Conservation (phyloP, 2,113 vertebrate genomes). For the Bungarus multicinctus region DNA sequence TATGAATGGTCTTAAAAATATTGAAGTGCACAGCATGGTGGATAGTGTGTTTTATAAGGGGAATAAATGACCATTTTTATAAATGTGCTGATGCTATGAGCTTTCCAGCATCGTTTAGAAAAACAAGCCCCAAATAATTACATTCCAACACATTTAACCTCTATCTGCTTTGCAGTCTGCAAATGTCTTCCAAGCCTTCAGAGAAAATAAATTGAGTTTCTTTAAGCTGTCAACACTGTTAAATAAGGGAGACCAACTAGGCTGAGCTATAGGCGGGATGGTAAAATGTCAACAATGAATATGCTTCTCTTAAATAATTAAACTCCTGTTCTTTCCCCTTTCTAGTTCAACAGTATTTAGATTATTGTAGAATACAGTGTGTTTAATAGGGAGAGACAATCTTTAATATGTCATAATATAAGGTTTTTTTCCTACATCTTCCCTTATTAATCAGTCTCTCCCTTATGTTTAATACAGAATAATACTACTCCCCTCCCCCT, state of each 20-base stretch:
- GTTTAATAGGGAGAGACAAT: background rate
- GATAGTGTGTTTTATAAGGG: background rate
- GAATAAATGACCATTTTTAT: slow-evolving; percentile 5
- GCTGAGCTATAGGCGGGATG: background rate
- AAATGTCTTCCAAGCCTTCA: slow-evolving; percentile 30
- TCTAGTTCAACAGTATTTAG: background rate
- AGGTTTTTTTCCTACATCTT: background rate
- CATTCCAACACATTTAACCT: slow-evolving; percentile 24
- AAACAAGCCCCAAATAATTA: slow-evolving; percentile 45
- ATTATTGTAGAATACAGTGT: background rate
- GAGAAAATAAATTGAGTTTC: slow-evolving; percentile 50
- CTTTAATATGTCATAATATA: background rate
- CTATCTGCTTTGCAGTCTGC: slow-evolving; percentile 12
- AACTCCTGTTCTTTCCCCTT: slow-evolving; percentile 14
- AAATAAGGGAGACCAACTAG: slow-evolving; percentile 21
- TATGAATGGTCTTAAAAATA: background rate
- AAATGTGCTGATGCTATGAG: slow-evolving; percentile 42
- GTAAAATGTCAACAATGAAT: slow-evolving; percentile 36
- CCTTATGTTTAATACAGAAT: background rate
- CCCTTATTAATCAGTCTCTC: background rate
- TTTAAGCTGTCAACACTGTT: slow-evolving; percentile 26
- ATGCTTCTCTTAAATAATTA: slow-evolving; percentile 27
- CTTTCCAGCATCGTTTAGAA: slow-evolving; percentile 42
- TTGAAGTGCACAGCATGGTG: background rate
- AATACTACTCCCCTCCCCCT: background rate